Evolutionary conservation across 2,113 vertebrate genomes (phyloP).

Genomic region (Muscicapa adusta): DNA sequence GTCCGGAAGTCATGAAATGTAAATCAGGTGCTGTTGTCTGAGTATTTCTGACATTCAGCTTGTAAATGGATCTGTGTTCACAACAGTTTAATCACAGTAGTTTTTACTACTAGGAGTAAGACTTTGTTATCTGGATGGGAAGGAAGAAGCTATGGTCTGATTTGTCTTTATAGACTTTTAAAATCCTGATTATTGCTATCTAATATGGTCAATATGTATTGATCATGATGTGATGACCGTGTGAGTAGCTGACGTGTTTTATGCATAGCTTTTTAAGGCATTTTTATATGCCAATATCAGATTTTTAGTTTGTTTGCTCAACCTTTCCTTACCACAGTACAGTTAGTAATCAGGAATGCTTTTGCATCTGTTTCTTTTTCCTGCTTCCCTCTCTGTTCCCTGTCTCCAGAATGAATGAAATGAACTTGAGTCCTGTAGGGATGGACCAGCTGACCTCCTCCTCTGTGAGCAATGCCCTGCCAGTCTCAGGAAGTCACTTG

Average conservation of each 20-base stretch:
- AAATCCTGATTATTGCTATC: neutral
- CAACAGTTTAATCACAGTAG: neutral
- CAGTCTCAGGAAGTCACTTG: conserved; percentile 82
- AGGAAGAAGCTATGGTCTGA: neutral
- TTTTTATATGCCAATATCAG: neutral
- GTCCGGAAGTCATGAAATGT: neutral
- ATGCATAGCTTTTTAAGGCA: neutral
- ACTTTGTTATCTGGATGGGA: neutral
- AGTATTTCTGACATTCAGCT: neutral
- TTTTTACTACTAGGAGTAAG: neutral
- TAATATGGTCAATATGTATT: neutral
- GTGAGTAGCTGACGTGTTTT: neutral
- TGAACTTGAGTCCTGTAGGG: conserved; percentile 94
- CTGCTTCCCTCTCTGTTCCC: neutral
- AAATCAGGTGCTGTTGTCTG: neutral
- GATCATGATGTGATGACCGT: neutral
- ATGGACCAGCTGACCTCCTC: conserved; percentile 96
- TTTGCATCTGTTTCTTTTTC: neutral
- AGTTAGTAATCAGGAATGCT: neutral
- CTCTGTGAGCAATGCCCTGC: conserved; percentile 84
- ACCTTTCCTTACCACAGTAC: neutral
- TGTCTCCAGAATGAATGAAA: conserved; percentile 91
- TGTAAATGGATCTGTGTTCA: neutral
- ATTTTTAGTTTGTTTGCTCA: neutral
- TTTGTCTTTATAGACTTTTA: neutral